These are phyloP conservation scores for Illadopsis cleaveri DNA, from an alignment of 2,113 vertebrate species.

Conservation along the genomic window DNA sequence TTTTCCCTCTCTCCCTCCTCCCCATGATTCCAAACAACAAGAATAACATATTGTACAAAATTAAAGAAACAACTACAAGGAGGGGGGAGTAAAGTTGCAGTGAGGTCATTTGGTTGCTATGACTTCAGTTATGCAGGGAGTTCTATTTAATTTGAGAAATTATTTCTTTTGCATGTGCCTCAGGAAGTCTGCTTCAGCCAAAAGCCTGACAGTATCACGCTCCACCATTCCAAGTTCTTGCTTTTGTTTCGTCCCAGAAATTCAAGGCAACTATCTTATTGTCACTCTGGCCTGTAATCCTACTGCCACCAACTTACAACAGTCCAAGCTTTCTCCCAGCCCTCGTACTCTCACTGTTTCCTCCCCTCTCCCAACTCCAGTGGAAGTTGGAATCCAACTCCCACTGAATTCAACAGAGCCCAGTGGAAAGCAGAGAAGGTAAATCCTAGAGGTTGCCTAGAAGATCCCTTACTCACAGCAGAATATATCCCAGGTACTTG, in stretches of 20 bases:
- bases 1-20: conserved; percentile 66
- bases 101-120: conserved; percentile 36
- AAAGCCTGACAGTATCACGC: conserved; percentile 4
- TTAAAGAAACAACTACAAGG: conserved; percentile 68
- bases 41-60: conserved; percentile 78
- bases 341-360: background rate
- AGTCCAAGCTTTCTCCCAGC: background rate
- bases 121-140: conserved; percentile 40
- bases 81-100: background rate
- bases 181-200: background rate
- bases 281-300: background rate
- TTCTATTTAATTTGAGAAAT: conserved; percentile 31
- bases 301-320: background rate
- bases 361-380: background rate
- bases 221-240: background rate
- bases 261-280: background rate
- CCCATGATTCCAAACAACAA: conserved; percentile 48
- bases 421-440: background rate
- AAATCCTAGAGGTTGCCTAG: background rate
- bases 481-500: background rate
- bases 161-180: conserved; percentile 12
- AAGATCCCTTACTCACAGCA: background rate
- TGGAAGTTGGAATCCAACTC: background rate
- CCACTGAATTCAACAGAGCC: background rate
- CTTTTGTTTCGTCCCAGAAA: background rate